These are phyloP conservation scores for Cyanoliseus patagonus DNA, from an alignment of 2,113 vertebrate species.

Conservation along the genomic window DNA sequence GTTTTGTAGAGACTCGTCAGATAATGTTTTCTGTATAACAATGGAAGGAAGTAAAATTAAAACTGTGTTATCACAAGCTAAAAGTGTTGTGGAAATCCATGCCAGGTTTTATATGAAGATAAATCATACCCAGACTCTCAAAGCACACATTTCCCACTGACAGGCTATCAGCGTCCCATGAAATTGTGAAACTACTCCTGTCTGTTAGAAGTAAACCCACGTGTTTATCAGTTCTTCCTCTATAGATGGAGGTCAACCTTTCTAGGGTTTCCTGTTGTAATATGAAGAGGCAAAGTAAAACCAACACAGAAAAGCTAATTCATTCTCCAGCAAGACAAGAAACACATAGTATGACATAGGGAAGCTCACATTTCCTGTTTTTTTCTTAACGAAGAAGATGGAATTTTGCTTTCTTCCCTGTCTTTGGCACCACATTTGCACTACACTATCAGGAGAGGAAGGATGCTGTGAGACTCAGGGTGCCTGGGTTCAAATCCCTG, in stretches of 20 bases:
- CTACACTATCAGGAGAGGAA: background rate
- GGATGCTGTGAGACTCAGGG: background rate
- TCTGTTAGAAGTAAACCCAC: background rate
- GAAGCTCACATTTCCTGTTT: background rate
- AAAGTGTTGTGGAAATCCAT: conserved; percentile 37
- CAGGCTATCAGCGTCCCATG: background rate
- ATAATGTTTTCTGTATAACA: conserved; percentile 35
- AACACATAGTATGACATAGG: background rate
- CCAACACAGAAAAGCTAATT: background rate
- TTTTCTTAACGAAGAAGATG: background rate
- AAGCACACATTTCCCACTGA: background rate
- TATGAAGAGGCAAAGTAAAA: background rate
- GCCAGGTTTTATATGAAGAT: conserved; percentile 22
- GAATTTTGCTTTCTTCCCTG: background rate
- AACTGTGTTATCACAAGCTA: background rate
- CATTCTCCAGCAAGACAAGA: background rate
- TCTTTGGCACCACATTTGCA: background rate
- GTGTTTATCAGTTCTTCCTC: background rate
- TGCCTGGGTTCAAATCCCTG: background rate
- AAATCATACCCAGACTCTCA: background rate
- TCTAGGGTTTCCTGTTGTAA: background rate
- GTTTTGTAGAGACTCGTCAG: background rate
- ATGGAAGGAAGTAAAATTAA: conserved; percentile 53
- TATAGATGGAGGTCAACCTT: background rate
- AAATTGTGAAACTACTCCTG: background rate